Evolutionary conservation across 2,113 vertebrate genomes (phyloP).

Genomic region (Phrynosoma platyrhinos): DNA sequence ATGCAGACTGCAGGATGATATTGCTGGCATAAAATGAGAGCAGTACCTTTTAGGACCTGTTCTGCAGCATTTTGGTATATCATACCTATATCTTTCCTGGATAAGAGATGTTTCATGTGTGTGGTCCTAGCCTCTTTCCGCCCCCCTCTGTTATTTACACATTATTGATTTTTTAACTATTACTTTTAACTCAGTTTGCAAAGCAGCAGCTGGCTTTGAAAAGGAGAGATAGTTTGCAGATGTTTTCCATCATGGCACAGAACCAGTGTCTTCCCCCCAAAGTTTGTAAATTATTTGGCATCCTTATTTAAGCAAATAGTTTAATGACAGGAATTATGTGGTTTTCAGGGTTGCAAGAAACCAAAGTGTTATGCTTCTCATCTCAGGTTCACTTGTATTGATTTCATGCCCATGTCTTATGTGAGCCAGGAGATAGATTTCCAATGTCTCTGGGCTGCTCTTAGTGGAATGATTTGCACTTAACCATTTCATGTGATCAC

Average conservation of each 20-base stretch:
- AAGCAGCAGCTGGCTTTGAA: slow-evolving; percentile 16
- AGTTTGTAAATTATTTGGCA: slow-evolving; percentile 49
- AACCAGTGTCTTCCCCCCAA: slow-evolving; percentile 19
- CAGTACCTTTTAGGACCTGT: too few relatives aligned
- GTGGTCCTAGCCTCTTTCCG: neutral
- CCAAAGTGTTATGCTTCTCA: neutral
- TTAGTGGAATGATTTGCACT: neutral
- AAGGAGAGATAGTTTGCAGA: slow-evolving; percentile 48
- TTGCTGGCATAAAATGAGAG: too few relatives aligned
- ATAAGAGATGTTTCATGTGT: neutral
- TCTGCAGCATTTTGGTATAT: too few relatives aligned
- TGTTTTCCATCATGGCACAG: slow-evolving; percentile 56
- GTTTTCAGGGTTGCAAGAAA: slow-evolving; percentile 34
- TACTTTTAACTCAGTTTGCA: slow-evolving; percentile 1
- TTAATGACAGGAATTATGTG: slow-evolving; percentile 50
- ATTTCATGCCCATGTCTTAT: neutral
- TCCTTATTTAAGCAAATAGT: slow-evolving; percentile 57
- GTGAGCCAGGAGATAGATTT: neutral
- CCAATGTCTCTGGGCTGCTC: neutral
- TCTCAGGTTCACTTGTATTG: neutral
- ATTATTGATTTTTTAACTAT: neutral
- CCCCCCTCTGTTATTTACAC: rapidly evolving
- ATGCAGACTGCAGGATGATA: too few relatives aligned
- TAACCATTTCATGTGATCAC: neutral
- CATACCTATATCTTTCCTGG: neutral